phyloP scores from a whole-genome alignment of 2,797 vertebrate genomes.

The Darevskia mixta region DNA sequence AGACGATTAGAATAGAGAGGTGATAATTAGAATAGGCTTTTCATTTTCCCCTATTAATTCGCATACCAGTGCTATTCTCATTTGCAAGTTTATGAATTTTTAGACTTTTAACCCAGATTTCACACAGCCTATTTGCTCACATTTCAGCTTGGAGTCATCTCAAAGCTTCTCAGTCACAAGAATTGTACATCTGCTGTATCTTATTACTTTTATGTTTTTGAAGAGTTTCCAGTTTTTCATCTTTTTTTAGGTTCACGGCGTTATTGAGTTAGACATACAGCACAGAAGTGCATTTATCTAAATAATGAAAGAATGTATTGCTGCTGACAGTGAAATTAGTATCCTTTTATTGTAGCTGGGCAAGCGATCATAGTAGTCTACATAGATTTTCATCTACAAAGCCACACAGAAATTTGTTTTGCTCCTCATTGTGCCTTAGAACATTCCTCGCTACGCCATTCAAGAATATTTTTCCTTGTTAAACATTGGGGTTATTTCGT shows the following conservation, averaged over 20 bases:
- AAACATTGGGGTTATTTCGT: neutral
- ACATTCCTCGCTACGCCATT: neutral
- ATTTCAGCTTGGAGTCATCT: conserved; percentile 64
- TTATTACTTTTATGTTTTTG: conserved; percentile 53
- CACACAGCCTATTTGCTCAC: conserved; percentile 52
- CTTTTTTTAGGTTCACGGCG: conserved; percentile 53
- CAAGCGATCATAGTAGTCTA: conserved; percentile 49
- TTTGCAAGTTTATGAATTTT: conserved; percentile 74
- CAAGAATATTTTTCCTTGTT: neutral
- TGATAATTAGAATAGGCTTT: conserved; percentile 70
- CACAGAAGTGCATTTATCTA: conserved; percentile 53
- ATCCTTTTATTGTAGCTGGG: conserved; percentile 53
- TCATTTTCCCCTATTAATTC: conserved; percentile 60
- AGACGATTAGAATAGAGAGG: conserved; percentile 56
- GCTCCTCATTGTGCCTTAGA: neutral
- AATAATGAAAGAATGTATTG: conserved; percentile 65
- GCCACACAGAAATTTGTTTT: conserved; percentile 24
- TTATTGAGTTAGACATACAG: conserved; percentile 43
- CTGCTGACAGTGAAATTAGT: conserved; percentile 64
- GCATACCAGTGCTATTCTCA: conserved; percentile 39
- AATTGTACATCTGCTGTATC: conserved; percentile 41
- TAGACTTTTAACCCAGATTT: conserved; percentile 68
- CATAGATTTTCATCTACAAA: conserved; percentile 40
- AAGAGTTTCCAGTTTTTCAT: conserved; percentile 62
- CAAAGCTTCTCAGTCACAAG: conserved; percentile 53